Base-by-base conservation (phyloP, 1,140 invertebrate genomes). In the Trichomalopsis sarcophagae region DNA sequence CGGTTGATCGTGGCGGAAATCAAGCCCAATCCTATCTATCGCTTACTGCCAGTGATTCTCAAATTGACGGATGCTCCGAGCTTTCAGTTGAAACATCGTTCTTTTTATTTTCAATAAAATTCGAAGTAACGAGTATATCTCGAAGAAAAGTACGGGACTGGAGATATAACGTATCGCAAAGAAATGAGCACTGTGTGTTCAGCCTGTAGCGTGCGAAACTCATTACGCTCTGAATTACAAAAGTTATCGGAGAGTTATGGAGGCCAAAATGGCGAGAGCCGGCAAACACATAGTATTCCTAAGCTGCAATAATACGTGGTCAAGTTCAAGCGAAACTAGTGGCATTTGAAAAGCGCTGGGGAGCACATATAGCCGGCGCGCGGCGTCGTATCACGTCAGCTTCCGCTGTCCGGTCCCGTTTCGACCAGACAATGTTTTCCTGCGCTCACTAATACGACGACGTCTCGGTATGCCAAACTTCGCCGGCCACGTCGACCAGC, bases 21-120 rank as follows among this genome's bases (percentile, higher is more conserved):
- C 90, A 90, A 91, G 81, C 89, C 86, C 87, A 89, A 90, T 90
- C 87, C 90, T 91, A 91, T 91, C 90, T 92, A 89, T 90, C 87
- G 89, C 82, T 89, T 78, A 86, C 87, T 82, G 66, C 77, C 82
- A 88, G 86, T 85, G 86, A 47, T 74, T 85, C 86, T 88, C 87
- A 89, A 88, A 84, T 50, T 62, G 55, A n/a, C 21, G 55, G 55
- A 62, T 44, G 40, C 40, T 36, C 5, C 5, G 33, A 4, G 5
- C 33, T 36, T 36, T 36, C 33, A 6, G 2, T 36, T 4, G 33
- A 36, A 36, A 36, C 33, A 36, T 36, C 33, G 0, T 36, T 36
- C 33, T 36, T 36, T 36, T 36, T n/a, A n/a, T 5, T 36, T 36
- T 36, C 33, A 36, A 6, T 36, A 6, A 36, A 36, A 36, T 36